Evolutionary conservation across 2,113 vertebrate species (phyloP).

Genomic region (Eclectus roratus): DNA sequence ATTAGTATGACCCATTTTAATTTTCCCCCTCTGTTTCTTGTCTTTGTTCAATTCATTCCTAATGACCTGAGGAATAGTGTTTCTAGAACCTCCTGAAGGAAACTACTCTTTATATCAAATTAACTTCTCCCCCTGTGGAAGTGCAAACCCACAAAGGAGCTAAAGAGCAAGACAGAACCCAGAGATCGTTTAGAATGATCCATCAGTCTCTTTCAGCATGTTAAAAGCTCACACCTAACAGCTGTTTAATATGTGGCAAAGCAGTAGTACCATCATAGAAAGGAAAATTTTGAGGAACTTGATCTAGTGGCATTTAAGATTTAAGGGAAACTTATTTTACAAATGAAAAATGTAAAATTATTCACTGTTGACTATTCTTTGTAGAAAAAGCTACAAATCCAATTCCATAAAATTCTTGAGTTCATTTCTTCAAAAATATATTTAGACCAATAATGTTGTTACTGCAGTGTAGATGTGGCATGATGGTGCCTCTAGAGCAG

Average conservation of each 20-base stretch:
- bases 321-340: neutral
- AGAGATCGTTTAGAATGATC: neutral
- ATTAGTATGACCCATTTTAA: rapidly evolving
- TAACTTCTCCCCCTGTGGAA: neutral
- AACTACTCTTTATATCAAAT: neutral
- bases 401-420: neutral
- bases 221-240: neutral
- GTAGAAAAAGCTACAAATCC: rapidly evolving
- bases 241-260: neutral
- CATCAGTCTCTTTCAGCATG: neutral
- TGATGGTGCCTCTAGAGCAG: neutral
- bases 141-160: neutral
- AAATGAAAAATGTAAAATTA: neutral
- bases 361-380: neutral
- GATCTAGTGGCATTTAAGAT: neutral
- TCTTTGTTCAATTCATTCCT: neutral
- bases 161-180: neutral
- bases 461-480: neutral
- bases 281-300: neutral
- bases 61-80: neutral
- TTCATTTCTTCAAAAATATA: neutral
- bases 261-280: neutral
- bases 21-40: neutral
- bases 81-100: neutral
- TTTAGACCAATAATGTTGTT: neutral